Base-by-base conservation (phyloP, 2,888 invertebrate species). In the Drosophila nigricruria region DNA sequence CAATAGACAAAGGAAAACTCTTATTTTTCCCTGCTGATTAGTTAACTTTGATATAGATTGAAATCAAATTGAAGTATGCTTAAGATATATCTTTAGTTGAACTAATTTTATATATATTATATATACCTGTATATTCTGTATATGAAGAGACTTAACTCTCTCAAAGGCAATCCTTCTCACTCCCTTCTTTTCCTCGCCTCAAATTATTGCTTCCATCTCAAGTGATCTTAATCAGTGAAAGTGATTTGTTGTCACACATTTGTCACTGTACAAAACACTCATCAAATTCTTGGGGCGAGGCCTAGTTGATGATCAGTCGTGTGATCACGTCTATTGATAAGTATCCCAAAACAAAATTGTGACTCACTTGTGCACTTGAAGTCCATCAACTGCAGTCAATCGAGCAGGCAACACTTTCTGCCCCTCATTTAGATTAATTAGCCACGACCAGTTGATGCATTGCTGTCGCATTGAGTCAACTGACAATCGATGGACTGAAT, bases 231-330 rank as follows among this genome's bases (percentile, higher is more conserved):
- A 86, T 86, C 88, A 59, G 23, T 8, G 64, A 66, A 73, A 74
- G 69, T 89, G 89, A 90, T 89, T 89, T 86, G 89, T 90, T 81
- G 89, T 72, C 80, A 58, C 72, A 60, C 82, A 89, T 90, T 89
- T 89, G 89, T 88, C 85, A 82, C 43, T 67, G 74, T 70, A 73
- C 79, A 88, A 84, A 86, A 86, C 67, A 68, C 81, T 73, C 76
- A 42, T 77, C 83, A 62, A 42, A 62, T 30, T 52, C 20, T 43
- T 54, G 43, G 61, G 74, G 59, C 45, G 43, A 36, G 57, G 53
- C 47, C 65, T 5, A n/a, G 38, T 36, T 27, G 34, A 36, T 23
- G 76, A 75, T 66, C 38, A 27, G 9, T 32, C 47, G 20, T 8
- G 66, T 6, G 70, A 67, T 61, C 40, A 61, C 20, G 32, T 57